phyloP scores from a whole-genome alignment of 2,113 vertebrate species.

The Larimichthys crocea region DNA sequence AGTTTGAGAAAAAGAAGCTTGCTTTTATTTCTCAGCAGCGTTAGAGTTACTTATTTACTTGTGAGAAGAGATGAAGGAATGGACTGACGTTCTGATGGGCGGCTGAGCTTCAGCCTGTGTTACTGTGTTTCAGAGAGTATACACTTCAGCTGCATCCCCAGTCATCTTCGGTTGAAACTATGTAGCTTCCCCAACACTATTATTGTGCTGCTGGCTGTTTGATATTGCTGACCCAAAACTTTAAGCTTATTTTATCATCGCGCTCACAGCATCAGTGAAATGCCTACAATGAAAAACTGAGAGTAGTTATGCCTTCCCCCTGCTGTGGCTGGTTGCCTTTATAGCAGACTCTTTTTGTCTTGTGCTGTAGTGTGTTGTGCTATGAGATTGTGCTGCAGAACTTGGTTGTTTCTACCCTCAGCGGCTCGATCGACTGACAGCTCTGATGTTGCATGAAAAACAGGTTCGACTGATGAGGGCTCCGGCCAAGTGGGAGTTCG shows the following conservation, averaged over 20 bases:
- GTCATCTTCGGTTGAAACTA: slow-evolving; percentile 52
- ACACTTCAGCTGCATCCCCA: slow-evolving; percentile 36
- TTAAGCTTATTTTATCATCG: slow-evolving; percentile 67
- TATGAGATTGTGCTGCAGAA: slow-evolving; percentile 46
- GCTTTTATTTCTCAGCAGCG: background rate
- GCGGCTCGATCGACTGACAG: slow-evolving; percentile 61
- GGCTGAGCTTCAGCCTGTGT: slow-evolving; percentile 16
- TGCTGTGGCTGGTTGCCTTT: slow-evolving; percentile 35
- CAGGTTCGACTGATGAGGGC: slow-evolving; percentile 65
- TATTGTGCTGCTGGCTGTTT: slow-evolving; percentile 59
- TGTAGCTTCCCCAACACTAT: slow-evolving; percentile 23
- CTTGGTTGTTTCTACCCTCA: slow-evolving; percentile 47
- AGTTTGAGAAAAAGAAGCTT: background rate
- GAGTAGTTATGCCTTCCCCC: slow-evolving; percentile 27
- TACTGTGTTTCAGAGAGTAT: slow-evolving; percentile 24
- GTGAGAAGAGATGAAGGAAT: background rate
- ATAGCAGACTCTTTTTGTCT: slow-evolving; percentile 42
- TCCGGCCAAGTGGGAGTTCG: slow-evolving; percentile 55
- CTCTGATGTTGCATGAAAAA: slow-evolving; percentile 78
- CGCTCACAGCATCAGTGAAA: slow-evolving; percentile 53
- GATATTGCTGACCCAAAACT: slow-evolving; percentile 70
- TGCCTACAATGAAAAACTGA: slow-evolving; percentile 39
- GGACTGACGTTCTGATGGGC: background rate
- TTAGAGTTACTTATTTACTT: slow-evolving; percentile 22
- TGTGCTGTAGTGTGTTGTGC: slow-evolving; percentile 50